These are phyloP conservation scores for Egretta garzetta DNA, from an alignment of 2,113 vertebrate genomes.

Conservation along the genomic window DNA sequence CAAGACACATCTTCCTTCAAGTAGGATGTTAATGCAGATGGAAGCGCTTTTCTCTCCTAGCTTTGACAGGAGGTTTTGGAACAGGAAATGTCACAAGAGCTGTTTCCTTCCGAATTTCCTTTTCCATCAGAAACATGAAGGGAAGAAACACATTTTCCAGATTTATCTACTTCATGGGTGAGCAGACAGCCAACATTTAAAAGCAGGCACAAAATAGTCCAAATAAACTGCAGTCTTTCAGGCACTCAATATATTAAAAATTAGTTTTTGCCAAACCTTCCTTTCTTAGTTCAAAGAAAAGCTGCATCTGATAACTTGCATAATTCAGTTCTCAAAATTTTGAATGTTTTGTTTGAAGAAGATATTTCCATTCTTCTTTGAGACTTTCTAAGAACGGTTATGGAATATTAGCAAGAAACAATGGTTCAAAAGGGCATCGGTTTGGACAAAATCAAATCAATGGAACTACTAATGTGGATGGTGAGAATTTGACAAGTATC, in stretches of 20 bases:
- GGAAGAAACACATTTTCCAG: background rate
- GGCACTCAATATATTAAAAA: background rate
- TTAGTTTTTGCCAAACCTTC: background rate
- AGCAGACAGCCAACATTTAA: background rate
- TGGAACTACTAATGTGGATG: background rate
- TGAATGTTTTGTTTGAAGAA: background rate
- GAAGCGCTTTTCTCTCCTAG: background rate
- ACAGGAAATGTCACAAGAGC: background rate
- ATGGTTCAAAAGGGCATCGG: background rate
- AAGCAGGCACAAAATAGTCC: background rate
- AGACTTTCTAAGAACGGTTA: conserved; percentile 13
- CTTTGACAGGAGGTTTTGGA: background rate
- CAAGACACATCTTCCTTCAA: background rate
- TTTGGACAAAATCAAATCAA: background rate
- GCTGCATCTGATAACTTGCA: conserved; percentile 6
- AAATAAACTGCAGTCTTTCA: background rate
- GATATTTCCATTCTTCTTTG: background rate
- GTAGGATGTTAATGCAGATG: background rate
- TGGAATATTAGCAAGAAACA: conserved; percentile 10
- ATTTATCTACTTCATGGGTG: background rate
- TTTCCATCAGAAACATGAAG: background rate
- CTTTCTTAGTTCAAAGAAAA: background rate
- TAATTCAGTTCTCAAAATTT: conserved; percentile 8
- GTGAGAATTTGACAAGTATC: background rate
- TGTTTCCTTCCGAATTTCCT: background rate